Evolutionary conservation across 2,113 vertebrate genomes (phyloP).

Genomic region (Galeopterus variegatus): DNA sequence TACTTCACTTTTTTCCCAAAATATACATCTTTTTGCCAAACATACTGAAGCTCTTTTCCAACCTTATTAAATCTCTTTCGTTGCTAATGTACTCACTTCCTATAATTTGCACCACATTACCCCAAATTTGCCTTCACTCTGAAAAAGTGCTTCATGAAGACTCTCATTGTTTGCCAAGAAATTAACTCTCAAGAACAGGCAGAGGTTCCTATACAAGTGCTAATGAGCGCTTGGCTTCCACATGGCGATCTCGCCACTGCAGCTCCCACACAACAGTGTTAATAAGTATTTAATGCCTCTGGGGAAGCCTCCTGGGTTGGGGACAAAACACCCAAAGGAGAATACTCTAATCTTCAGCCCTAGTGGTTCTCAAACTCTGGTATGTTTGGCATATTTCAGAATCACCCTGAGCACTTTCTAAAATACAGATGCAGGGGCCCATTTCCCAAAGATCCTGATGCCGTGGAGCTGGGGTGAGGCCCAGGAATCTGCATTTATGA

Average conservation of each 20-base stretch:
- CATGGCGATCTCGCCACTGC: not conserved
- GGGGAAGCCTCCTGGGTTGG: slow-evolving; percentile 35
- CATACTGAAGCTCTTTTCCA: slow-evolving; percentile 49
- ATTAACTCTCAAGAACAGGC: slow-evolving; percentile 77
- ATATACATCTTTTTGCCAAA: slow-evolving; percentile 30
- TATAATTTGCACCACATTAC: slow-evolving; percentile 73
- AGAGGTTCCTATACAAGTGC: slow-evolving; percentile 76
- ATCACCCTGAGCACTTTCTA: not conserved
- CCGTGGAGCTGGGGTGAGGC: not conserved
- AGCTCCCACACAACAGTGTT: slow-evolving; percentile 69
- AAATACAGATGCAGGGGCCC: not conserved
- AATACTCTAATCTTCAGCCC: slow-evolving; percentile 21
- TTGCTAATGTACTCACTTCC: slow-evolving; percentile 69
- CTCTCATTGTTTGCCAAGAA: slow-evolving; percentile 80
- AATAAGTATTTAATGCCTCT: slow-evolving; percentile 78
- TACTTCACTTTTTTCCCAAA: not conserved
- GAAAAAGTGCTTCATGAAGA: slow-evolving; percentile 69
- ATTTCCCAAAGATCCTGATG: not conserved
- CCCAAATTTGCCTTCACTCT: slow-evolving; percentile 75
- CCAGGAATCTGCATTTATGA: not conserved
- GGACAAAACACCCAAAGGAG: slow-evolving; percentile 39
- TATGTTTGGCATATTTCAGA: not conserved
- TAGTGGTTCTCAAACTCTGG: slow-evolving; percentile 24
- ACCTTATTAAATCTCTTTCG: slow-evolving; percentile 56
- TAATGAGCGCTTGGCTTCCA: slow-evolving; percentile 74